These are phyloP conservation scores for Anthoscopus minutus DNA, from an alignment of 2,113 vertebrate genomes.

Conservation along the genomic window DNA sequence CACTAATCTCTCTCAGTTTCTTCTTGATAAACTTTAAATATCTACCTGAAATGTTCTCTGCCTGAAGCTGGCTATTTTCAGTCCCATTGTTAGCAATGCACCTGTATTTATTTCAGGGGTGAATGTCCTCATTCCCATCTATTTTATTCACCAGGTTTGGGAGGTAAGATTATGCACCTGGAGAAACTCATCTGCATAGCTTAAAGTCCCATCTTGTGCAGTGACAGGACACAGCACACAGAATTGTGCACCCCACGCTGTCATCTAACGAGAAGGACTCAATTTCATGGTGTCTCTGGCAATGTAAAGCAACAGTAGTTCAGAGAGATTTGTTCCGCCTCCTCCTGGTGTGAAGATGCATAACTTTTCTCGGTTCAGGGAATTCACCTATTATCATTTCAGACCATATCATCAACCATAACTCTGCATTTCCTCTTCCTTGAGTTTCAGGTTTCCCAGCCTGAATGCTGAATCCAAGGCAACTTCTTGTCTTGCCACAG, in stretches of 20 bases:
- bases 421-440: neutral
- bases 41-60: neutral
- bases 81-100: neutral
- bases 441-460: neutral
- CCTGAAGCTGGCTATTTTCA: neutral
- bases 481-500: neutral
- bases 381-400: neutral
- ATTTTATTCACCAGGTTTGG: neutral
- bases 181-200: neutral
- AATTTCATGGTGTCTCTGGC: neutral
- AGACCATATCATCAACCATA: neutral
- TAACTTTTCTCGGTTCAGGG: neutral
- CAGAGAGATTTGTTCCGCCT: neutral
- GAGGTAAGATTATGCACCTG: neutral
- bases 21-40: neutral
- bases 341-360: neutral
- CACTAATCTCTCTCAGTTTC: neutral
- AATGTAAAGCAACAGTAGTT: neutral
- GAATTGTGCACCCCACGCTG: neutral
- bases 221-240: neutral
- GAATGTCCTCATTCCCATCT: neutral
- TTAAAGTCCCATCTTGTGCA: neutral
- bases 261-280: neutral
- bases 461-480: neutral
- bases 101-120: neutral